Percentiles rank a stretch among this genome's conserved stretches.
Evolutionary conservation across 2,113 vertebrate genomes (phyloP).

Genomic region (Anthoscopus minutus): DNA sequence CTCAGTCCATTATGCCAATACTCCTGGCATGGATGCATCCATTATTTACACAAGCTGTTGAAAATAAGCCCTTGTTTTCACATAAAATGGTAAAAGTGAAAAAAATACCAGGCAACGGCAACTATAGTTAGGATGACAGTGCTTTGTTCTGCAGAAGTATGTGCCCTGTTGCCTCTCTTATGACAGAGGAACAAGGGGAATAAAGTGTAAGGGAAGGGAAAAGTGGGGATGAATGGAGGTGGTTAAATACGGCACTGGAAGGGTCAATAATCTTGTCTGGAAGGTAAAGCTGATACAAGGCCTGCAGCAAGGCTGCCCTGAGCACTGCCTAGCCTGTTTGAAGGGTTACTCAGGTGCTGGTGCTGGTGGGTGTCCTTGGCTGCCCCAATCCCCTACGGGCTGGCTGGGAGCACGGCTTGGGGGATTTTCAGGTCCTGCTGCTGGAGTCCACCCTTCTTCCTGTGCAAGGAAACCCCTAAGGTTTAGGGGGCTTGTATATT

Average conservation of each 20-base stretch:
- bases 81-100: conserved; percentile 62
- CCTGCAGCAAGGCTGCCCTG: background rate
- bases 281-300: background rate
- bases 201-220: background rate
- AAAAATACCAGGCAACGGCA: conserved; percentile 65
- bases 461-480: background rate
- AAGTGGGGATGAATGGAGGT: background rate
- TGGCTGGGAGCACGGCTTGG: fast-evolving
- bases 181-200: conserved; percentile 49
- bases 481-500: background rate
- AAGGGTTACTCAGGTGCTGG: background rate
- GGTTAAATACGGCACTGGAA: conserved; percentile 23
- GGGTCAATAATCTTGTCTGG: conserved; percentile 34
- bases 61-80: conserved; percentile 10
- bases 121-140: conserved; percentile 68
- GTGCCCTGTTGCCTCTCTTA: conserved; percentile 41
- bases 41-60: background rate
- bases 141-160: conserved; percentile 64
- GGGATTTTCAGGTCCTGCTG: background rate
- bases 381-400: fast-evolving
- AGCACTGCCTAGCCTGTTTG: background rate
- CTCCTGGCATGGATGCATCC: background rate
- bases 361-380: background rate
- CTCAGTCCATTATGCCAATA: background rate
- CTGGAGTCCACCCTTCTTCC: background rate